These are phyloP conservation scores for Orthosia gracilis DNA, from an alignment of 2,888 invertebrate genomes.

Conservation along the genomic window DNA sequence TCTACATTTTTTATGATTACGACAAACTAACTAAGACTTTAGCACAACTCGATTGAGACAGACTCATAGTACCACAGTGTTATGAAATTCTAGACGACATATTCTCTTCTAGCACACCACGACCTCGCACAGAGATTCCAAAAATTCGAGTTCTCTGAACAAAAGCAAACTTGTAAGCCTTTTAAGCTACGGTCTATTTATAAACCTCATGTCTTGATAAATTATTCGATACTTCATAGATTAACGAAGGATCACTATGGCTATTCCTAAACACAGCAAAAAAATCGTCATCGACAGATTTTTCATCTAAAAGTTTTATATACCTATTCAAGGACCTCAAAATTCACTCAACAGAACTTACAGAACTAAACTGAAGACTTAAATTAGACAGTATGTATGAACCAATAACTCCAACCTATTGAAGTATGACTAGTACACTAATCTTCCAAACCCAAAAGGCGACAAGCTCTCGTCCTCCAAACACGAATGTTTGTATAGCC, in stretches of 20 bases:
- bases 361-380: constrained; percentile 22
- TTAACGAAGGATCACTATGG: not conserved
- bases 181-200: too few species aligned
- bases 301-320: constrained; percentile 2
- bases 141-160: not conserved
- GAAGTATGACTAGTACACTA: constrained; percentile 15
- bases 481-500: constrained; percentile 15
- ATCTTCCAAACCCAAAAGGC: constrained; percentile 25
- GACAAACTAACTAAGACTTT: too few species aligned
- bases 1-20: too few species aligned
- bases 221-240: not conserved
- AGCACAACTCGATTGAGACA: too few species aligned
- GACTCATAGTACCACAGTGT: too few species aligned
- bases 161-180: not conserved
- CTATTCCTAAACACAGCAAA: too few species aligned
- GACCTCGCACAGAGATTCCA: too few species aligned
- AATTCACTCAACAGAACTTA: not conserved
- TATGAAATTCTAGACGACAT: too few species aligned
- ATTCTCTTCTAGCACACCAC: too few species aligned
- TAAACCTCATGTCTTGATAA: not conserved
- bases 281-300: not conserved
- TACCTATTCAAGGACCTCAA: not conserved
- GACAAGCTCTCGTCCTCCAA: constrained; percentile 37
- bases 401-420: constrained; percentile 26
- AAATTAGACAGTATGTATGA: constrained; percentile 18